Percentiles rank a stretch among this genome's conserved stretches.
phyloP scores from a whole-genome alignment of 2,797 vertebrate species.

The Lepus oiostolus region DNA sequence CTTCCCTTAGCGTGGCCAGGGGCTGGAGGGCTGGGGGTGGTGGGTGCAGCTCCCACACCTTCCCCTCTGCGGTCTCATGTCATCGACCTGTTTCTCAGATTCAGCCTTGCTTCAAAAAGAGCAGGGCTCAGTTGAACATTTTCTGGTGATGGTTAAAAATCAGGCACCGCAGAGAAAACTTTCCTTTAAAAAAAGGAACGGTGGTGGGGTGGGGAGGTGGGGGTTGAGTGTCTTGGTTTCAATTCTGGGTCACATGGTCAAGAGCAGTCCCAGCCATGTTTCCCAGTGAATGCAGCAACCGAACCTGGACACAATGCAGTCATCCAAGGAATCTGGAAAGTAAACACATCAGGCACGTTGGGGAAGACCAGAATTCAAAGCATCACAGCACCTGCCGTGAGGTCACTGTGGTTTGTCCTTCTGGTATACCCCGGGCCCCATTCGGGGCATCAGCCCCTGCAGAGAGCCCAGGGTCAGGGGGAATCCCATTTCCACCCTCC shows the following conservation, averaged over 20 bases:
- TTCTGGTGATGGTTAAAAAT: not conserved
- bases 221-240: not conserved
- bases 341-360: not conserved
- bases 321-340: conserved; percentile 50
- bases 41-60: not conserved
- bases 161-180: not conserved
- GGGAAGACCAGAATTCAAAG: conserved; percentile 40
- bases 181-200: not conserved
- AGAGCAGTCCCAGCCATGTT: not conserved
- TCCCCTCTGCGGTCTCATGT: not conserved
- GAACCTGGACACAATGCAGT: not conserved
- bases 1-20: not conserved
- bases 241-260: not conserved
- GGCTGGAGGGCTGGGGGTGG: not conserved
- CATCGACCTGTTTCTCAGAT: not conserved
- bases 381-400: not conserved
- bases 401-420: not conserved
- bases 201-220: no score
- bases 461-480: not conserved
- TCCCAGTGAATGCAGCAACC: not conserved
- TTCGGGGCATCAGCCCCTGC: not conserved
- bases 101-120: conserved; percentile 20
- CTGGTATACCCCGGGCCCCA: rapidly evolving
- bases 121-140: not conserved
- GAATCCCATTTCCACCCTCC: not conserved